Percentiles rank a stretch among this genome's conserved stretches.
phyloP scores from a whole-genome alignment of 2,797 vertebrate genomes.

The Percopsis omiscomaycus region DNA sequence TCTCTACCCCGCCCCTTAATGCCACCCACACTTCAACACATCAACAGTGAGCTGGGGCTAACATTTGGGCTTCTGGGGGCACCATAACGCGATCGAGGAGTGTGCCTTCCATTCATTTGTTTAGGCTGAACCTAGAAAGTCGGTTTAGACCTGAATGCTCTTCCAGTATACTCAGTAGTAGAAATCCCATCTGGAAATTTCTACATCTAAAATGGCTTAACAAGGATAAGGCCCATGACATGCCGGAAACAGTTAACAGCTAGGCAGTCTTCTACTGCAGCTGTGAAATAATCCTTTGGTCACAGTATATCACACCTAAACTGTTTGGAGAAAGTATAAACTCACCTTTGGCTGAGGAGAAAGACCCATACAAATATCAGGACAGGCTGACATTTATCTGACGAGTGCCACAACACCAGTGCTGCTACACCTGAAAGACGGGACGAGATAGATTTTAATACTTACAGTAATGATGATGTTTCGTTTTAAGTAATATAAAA shows the following conservation, averaged over 20 bases:
- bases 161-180: neutral
- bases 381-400: slow-evolving; percentile 62
- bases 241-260: neutral
- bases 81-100: too few relatives aligned
- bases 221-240: neutral
- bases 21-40: too few relatives aligned
- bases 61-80: too few relatives aligned
- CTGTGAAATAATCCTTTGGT: slow-evolving; percentile 13
- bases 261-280: neutral
- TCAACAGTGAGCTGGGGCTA: too few relatives aligned
- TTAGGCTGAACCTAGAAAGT: neutral
- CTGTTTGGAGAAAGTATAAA: slow-evolving; percentile 19
- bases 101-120: neutral
- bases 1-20: too few relatives aligned
- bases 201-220: slow-evolving; percentile 6
- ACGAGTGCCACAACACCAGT: slow-evolving; percentile 36
- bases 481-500: neutral
- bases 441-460: neutral
- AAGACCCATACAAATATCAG: slow-evolving; percentile 71
- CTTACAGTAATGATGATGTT: neutral
- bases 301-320: neutral
- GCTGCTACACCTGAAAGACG: slow-evolving; percentile 54
- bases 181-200: neutral
- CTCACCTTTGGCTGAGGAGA: slow-evolving; percentile 67
- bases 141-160: neutral